Conservation (phyloP, 2,888 invertebrate species). For the Caenorhabditis sp. region DNA sequence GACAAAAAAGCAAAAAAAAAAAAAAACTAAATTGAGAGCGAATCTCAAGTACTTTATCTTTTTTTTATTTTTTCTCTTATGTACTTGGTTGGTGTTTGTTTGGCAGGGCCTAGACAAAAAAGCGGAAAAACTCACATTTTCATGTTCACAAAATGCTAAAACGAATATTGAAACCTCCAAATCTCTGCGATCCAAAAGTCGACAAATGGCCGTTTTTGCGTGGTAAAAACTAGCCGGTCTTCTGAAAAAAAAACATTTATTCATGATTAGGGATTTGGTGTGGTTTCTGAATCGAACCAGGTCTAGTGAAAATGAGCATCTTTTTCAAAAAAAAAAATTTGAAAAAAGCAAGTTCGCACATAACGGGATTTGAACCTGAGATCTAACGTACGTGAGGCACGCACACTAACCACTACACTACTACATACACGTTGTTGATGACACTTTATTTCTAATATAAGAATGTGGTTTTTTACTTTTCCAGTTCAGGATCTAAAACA, state of each 20-base stretch:
- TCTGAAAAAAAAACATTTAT: slow-evolving; percentile 4
- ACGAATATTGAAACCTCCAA: neutral
- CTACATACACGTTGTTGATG: no score
- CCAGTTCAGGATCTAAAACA: neutral
- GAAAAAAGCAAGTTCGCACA: no score
- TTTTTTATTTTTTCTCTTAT: neutral
- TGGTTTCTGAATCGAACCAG: no score
- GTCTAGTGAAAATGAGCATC: no score
- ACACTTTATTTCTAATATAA: no score
- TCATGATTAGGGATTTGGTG: no score
- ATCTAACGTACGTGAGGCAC: no score
- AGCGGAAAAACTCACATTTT: neutral
- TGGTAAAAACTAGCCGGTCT: slow-evolving; percentile 5
- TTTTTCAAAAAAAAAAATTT: no score
- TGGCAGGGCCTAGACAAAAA: neutral
- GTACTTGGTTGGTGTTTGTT: neutral
- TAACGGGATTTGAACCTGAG: neutral
- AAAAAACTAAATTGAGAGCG: no score
- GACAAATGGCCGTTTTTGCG: slow-evolving; percentile 5
- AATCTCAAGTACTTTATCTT: slow-evolving; percentile 7
- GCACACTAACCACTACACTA: no score
- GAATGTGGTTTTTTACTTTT: no score
- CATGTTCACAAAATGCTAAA: neutral
- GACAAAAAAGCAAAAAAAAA: neutral
- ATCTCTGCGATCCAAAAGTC: slow-evolving; percentile 1